Evolutionary conservation across 2,113 vertebrate species (phyloP).

Genomic region (Paralichthys olivaceus): DNA sequence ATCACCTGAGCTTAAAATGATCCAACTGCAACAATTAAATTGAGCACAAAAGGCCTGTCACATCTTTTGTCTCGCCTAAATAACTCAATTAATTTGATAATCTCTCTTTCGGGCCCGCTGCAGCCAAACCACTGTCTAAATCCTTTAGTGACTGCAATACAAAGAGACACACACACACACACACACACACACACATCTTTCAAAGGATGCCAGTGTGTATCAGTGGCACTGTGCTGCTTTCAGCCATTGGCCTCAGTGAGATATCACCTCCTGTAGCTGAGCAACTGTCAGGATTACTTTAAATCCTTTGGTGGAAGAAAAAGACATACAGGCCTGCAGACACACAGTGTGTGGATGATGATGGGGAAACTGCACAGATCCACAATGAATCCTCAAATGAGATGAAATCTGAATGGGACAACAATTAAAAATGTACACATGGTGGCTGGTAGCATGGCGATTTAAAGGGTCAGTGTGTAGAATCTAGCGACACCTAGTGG

Average conservation of each 20-base stretch:
- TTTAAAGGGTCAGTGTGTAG: no score
- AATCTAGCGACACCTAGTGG: no score
- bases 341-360: constrained; percentile 48
- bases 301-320: constrained; percentile 57
- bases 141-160: constrained; percentile 30
- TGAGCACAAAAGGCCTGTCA: constrained; percentile 42
- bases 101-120: constrained; percentile 46
- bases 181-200: constrained; percentile 30
- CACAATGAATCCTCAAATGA: constrained; percentile 23
- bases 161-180: constrained; percentile 24
- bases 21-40: constrained; percentile 38
- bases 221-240: constrained; percentile 44
- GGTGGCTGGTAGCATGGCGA: neutral
- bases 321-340: constrained; percentile 44
- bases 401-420: neutral
- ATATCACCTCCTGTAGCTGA: constrained; percentile 69
- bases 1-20: constrained; percentile 54
- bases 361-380: constrained; percentile 48
- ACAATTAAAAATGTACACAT: neutral
- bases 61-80: constrained; percentile 57
- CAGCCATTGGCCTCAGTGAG: constrained; percentile 53
- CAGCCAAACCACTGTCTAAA: constrained; percentile 40
- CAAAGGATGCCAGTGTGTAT: constrained; percentile 60
- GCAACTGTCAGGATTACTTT: constrained; percentile 74
- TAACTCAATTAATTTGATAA: constrained; percentile 69